phyloP scores from a whole-genome alignment of 2,113 vertebrate species.

The Gulo gulo region DNA sequence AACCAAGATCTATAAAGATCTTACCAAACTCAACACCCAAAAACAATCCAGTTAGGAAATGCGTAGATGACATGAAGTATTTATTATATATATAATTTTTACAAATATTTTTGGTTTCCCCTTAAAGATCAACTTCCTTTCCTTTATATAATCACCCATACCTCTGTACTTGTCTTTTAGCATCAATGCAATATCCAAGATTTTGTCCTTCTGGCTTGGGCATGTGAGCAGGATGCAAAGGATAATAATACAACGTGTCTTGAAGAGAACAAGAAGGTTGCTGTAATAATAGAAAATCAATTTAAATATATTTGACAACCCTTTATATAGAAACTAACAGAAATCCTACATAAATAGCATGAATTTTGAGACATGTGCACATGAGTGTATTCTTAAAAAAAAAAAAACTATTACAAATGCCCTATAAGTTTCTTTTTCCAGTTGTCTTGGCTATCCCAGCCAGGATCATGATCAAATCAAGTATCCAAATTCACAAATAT shows the following conservation, averaged over 20 bases:
- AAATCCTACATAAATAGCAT: conserved; percentile 59
- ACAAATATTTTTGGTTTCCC: background rate
- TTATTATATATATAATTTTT: conserved; percentile 38
- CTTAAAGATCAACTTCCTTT: background rate
- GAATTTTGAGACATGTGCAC: conserved; percentile 38
- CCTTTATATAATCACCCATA: background rate
- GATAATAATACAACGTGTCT: conserved; percentile 15
- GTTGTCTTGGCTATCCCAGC: conserved; percentile 27
- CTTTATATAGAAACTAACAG: conserved; percentile 63
- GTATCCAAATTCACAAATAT: conserved; percentile 29
- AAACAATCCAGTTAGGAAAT: background rate
- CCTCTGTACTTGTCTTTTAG: background rate
- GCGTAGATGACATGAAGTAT: background rate
- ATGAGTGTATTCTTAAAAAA: background rate
- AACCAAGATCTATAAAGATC: background rate
- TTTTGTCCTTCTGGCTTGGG: background rate
- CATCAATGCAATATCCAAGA: background rate
- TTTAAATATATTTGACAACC: conserved; percentile 47
- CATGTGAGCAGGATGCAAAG: background rate
- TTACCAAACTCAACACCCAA: background rate
- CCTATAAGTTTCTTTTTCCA: conserved; percentile 41
- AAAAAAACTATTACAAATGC: conserved; percentile 62
- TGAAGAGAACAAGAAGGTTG: conserved; percentile 25
- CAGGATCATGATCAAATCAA: conserved; percentile 43
- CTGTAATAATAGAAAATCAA: conserved; percentile 43